Percentiles rank a stretch among this genome's conserved stretches.
Conservation (phyloP, 2,888 invertebrate species). For the Cancer borealis region DNA sequence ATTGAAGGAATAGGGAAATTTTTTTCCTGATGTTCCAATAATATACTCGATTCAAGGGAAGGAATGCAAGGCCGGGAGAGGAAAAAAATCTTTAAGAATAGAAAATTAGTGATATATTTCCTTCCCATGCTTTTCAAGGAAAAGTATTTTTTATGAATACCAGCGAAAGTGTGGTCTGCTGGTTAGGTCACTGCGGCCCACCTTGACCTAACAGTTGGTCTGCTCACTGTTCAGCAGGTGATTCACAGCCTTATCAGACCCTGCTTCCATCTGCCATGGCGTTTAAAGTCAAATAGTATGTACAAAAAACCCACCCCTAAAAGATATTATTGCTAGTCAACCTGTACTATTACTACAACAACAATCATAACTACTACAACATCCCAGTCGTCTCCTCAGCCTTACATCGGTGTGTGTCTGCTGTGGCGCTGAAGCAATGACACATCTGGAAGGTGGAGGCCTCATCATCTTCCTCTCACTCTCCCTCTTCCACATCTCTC, state of each 20-base stretch:
- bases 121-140: no score
- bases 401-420: constrained; percentile 51
- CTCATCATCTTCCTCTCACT: not conserved
- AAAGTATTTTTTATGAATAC: no score
- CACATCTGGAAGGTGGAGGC: constrained; percentile 63
- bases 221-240: constrained; percentile 43
- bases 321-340: no score
- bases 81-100: no score
- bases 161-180: constrained; percentile 84
- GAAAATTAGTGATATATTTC: no score
- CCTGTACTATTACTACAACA: no score
- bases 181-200: constrained; percentile 84
- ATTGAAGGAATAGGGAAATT: no score
- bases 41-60: no score
- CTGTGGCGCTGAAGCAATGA: constrained; percentile 63
- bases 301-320: no score
- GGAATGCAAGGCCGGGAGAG: no score
- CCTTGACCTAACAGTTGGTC: constrained; percentile 77
- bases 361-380: not conserved
- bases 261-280: not conserved
- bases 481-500: not conserved
- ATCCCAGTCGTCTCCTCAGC: not conserved
- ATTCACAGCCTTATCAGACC: not conserved
- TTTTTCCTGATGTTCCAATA: no score
- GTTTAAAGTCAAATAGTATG: not conserved